Percentiles rank a stretch among this genome's conserved stretches.
These are phyloP conservation scores for Paedocypris sp. DNA, from an alignment of 2,113 vertebrate species.

Conservation along the genomic window DNA sequence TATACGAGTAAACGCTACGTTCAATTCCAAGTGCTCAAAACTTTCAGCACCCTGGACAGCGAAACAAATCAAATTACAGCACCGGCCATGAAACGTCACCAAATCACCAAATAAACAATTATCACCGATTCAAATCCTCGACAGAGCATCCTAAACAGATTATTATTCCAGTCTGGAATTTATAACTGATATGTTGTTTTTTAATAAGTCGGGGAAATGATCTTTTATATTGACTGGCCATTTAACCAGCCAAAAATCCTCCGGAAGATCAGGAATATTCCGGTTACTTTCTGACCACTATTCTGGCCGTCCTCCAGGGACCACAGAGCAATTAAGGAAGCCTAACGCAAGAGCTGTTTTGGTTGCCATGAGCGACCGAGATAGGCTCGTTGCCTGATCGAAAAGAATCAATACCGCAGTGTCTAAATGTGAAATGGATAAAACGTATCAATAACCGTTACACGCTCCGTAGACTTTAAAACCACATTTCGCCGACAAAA, in stretches of 20 bases:
- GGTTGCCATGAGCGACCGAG: slow-evolving; percentile 60
- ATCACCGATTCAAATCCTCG: no score
- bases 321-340: slow-evolving; percentile 27
- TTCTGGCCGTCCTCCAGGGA: slow-evolving; percentile 21
- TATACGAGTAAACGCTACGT: no score
- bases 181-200: no score
- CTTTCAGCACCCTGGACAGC: no score
- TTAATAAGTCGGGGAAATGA: no score
- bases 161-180: no score
- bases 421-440: slow-evolving; percentile 52
- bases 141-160: no score
- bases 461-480: background rate
- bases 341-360: slow-evolving; percentile 32
- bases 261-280: background rate
- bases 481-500: background rate
- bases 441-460: slow-evolving; percentile 5
- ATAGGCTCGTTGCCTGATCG: slow-evolving; percentile 45
- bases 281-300: slow-evolving; percentile 24
- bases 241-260: background rate
- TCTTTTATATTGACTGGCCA: background rate
- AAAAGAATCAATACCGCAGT: slow-evolving; percentile 52
- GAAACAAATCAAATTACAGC: no score
- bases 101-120: no score
- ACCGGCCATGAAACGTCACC: no score
- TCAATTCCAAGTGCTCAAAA: no score